Base-by-base conservation (phyloP, 2,888 invertebrate genomes). In the Encarsia formosa region DNA sequence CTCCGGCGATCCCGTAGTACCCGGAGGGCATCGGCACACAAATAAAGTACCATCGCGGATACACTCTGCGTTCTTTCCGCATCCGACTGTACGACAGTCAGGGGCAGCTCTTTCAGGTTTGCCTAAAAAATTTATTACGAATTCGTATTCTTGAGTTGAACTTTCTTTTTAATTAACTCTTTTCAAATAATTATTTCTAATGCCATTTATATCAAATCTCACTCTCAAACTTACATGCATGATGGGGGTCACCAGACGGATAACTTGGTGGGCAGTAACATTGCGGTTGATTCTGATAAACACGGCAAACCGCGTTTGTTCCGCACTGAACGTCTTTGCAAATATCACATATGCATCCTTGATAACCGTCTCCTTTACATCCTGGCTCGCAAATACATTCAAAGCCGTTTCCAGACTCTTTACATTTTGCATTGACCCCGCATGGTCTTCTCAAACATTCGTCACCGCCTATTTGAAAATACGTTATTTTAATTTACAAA, bases 51-150 rank as follows among this genome's bases (percentile, higher is more conserved):
- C 86, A 74, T 90, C 87, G 62, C 88, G 83, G 60, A 91, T 84
- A 76, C 91, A 93, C 73, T 88, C 87, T n/a, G 89, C 88, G 59
- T 88, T 89, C 65, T 84, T 81, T 60, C 88, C 87, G 76, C 93
- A 93, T 59, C 91, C 91, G 55, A 83, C 82, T 2, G 87, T 87
- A 63, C 91, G 81, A 74, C 93, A 92, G 70, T 92, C 91, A 40
- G 84, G 79, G 29, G 64, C 54, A 45, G 58, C 60, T 46, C 55
- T 68, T 32, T 70, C 72, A 26, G 64, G 58, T 44, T 63, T 71
- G 57, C 73, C 72, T 71, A 55, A 26, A 41, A 32, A 13, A 43
- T 39, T 47, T 18, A 23, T 15, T 15, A 15, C n/a, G 31, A 11
- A 22, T 31, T 19, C 9, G 15, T 2, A 31, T 13, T 19, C 42